Percentiles rank a stretch among this genome's conserved stretches.
Evolutionary conservation across 2,113 vertebrate genomes (phyloP).

Genomic region (Oreochromis tanganicae): DNA sequence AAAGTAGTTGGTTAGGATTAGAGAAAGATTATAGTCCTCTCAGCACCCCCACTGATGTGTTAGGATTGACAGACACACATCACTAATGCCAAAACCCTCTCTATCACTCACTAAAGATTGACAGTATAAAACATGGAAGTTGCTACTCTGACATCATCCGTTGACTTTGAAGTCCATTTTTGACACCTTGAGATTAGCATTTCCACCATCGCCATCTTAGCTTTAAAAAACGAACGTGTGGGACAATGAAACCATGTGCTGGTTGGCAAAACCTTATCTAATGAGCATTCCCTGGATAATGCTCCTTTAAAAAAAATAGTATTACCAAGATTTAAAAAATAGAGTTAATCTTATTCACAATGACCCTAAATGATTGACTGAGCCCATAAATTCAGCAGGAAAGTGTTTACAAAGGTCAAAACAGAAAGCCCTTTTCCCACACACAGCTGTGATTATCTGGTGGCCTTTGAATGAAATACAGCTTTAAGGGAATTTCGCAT

Average conservation of each 20-base stretch:
- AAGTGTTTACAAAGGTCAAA: not conserved
- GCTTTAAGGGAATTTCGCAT: not conserved
- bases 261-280: not conserved
- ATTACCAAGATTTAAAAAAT: not conserved
- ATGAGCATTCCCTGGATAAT: not conserved
- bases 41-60: not conserved
- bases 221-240: not conserved
- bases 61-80: not conserved
- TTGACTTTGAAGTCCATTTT: not conserved
- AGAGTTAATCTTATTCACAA: not conserved
- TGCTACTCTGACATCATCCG: not conserved
- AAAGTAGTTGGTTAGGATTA: not conserved
- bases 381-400: not conserved
- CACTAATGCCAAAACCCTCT: not conserved
- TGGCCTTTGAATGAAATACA: not conserved
- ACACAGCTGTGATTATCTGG: not conserved
- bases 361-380: not conserved
- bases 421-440: not conserved
- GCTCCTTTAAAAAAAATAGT: not conserved
- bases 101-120: not conserved
- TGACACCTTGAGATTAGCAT: not conserved
- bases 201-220: not conserved
- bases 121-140: not conserved
- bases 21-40: not conserved
- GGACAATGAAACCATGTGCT: not conserved